phyloP scores from a whole-genome alignment of 2,113 vertebrate species.

The Cottus gobio region DNA sequence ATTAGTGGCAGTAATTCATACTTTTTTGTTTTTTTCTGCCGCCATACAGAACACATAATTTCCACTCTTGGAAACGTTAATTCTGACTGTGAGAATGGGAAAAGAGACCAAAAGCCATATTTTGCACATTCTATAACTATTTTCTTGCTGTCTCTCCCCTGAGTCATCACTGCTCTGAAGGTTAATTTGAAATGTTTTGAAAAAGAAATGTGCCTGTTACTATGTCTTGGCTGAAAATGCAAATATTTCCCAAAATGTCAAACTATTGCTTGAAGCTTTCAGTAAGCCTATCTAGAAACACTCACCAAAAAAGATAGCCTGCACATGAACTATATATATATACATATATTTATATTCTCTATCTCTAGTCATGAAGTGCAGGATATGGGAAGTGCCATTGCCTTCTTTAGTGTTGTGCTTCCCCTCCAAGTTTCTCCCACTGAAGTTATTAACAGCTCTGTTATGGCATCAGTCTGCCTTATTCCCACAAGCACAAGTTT shows the following conservation, averaged over 20 bases:
- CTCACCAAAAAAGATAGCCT: not conserved
- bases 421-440: slow-evolving; percentile 47
- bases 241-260: slow-evolving; percentile 8
- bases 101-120: not conserved
- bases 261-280: not conserved
- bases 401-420: slow-evolving; percentile 38
- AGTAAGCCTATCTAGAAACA: not conserved
- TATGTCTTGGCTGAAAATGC: not conserved
- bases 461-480: slow-evolving; percentile 40
- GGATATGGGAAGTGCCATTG: slow-evolving; percentile 14
- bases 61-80: slow-evolving; percentile 13
- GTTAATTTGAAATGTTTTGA: not conserved
- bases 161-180: not conserved
- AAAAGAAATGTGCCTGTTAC: not conserved
- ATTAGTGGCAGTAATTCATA: slow-evolving; percentile 6
- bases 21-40: not conserved
- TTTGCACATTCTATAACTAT: not conserved
- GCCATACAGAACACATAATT: not conserved
- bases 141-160: not conserved
- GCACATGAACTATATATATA: not conserved
- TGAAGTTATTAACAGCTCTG: slow-evolving; percentile 58
- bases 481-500: slow-evolving; percentile 52
- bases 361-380: slow-evolving; percentile 6
- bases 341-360: not conserved
- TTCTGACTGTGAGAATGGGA: not conserved